Conservation (phyloP, 1,140 invertebrate genomes). For the Drosophila ananassae region DNA sequence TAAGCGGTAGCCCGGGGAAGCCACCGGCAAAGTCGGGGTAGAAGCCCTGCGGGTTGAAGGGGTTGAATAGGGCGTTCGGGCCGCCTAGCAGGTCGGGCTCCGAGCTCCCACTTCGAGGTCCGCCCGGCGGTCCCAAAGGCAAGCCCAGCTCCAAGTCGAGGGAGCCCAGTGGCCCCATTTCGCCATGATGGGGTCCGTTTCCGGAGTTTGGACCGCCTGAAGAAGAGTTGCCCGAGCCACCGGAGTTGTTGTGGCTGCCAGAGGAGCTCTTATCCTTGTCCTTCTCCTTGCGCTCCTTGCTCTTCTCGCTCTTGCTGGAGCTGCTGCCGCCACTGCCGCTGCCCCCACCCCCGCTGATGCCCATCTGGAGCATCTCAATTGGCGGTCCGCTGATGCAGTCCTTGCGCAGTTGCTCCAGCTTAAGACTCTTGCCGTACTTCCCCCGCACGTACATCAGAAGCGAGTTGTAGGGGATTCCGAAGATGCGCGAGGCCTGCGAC, state of each 20-base stretch:
- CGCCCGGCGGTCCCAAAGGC: slow-evolving; percentile 65
- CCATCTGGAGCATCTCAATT: slow-evolving; percentile 89
- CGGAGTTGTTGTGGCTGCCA: slow-evolving; percentile 19
- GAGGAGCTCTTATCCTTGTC: slow-evolving; percentile 64
- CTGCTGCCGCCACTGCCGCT: slow-evolving; percentile 32
- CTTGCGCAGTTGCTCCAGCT: slow-evolving; percentile 93
- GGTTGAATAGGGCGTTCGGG: slow-evolving; percentile 88
- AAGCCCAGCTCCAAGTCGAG: slow-evolving; percentile 72
- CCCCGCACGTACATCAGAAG: slow-evolving; percentile 96
- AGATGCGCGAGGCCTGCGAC: slow-evolving; percentile 94
- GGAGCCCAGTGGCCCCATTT: slow-evolving; percentile 55
- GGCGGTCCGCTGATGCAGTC: slow-evolving; percentile 91
- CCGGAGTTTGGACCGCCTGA: slow-evolving; percentile 20
- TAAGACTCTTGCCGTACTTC: slow-evolving; percentile 95
- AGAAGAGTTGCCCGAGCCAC: slow-evolving; percentile 12
- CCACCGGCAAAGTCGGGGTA: slow-evolving; percentile 91
- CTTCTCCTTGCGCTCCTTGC: slow-evolving; percentile 79
- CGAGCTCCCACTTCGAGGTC: slow-evolving; percentile 86
- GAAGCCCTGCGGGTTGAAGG: slow-evolving; percentile 89
- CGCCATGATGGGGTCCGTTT: slow-evolving; percentile 53
- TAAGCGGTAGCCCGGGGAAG: slow-evolving; percentile 91
- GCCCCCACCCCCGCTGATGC: slow-evolving; percentile 83
- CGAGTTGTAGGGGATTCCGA: slow-evolving; percentile 96
- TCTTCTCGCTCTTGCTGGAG: slow-evolving; percentile 59
- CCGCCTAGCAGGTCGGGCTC: slow-evolving; percentile 86